Evolutionary conservation across 2,888 invertebrate species (phyloP).

Genomic region (Mythimna vitellina): DNA sequence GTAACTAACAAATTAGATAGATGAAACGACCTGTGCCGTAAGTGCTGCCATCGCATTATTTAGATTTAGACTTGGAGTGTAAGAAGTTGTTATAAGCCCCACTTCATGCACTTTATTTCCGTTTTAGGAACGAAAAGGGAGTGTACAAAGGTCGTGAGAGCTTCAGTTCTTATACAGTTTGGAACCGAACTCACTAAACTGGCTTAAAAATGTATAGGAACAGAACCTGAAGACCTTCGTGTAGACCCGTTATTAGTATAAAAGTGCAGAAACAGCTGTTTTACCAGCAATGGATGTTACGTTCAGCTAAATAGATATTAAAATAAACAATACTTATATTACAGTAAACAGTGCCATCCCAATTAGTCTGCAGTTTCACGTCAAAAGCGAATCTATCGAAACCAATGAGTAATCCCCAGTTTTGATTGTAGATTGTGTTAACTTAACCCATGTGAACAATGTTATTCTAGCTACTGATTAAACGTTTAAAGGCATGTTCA

Average conservation of each 20-base stretch:
- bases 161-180: background rate
- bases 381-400: conserved; percentile 11
- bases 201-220: background rate
- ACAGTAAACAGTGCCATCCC: conserved; percentile 28
- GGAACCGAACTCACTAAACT: background rate
- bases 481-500: background rate
- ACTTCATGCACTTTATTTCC: conserved; percentile 30
- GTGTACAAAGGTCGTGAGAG: background rate
- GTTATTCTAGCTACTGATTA: background rate
- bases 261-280: conserved; percentile 15
- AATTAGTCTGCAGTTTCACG: conserved; percentile 28
- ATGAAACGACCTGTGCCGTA: conserved; percentile 19
- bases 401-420: background rate
- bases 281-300: conserved; percentile 15
- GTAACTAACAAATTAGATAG: background rate
- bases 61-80: conserved; percentile 13
- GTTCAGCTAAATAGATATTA: conserved; percentile 31
- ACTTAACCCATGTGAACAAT: background rate
- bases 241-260: background rate
- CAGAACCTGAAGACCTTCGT: background rate
- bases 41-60: conserved; percentile 3
- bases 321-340: conserved; percentile 50
- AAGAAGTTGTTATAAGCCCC: conserved; percentile 33
- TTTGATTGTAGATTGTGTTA: too few relatives aligned
- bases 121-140: background rate